Evolutionary conservation across 2,888 invertebrate genomes (phyloP), one percentile per base, ranked within the genome.

Genomic region (Himalopsyche japonica): DNA sequence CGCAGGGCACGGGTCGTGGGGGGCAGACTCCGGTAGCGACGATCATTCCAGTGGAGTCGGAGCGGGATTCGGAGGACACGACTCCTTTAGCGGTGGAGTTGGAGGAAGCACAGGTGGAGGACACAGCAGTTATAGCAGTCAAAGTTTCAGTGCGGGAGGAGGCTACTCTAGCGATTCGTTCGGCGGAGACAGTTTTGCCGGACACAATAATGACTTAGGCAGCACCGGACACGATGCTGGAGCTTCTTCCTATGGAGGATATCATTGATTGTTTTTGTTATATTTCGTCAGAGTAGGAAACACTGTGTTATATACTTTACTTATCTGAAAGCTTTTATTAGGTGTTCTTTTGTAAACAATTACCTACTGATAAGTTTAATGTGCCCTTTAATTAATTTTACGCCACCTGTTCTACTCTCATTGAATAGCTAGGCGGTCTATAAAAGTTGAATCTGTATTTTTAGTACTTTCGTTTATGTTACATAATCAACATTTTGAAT

Each of bases 1-100:
- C 49, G 86, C 86, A 30, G 92, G 91, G 87, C 91, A 91, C 87
- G 91, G 91, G 90, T 92, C 91, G 30, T 86, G 87, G 79, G 91
- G 91, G 85, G 91, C 91, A 2, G 92, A 91, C 91, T 57, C 49
- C 43, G 87, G 88, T 32, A 88, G 87, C 47, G 88, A 87, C 64
- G 88, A 88, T 83, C 85, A 88, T 30, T 79, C 79, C n/a, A 57
- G 79, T 47, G 57, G 86, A 48, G 87, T 76, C 87, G 85, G 64
- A 57, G 57, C 57, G 20, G 85, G 87, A 82, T 87, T 87, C 32
- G 86, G 34, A n/a, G 80, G 43, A 48, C 20, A 34, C 1, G 80
- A 80, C 64, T 47, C 64, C 15, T 32, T 30, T 43, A 81, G 80
- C 32, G 57, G 57, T 20, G 57, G 57, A 20, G 24, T 57, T 24